Conservation (phyloP, 1,140 invertebrate genomes). For the Micrasema minimum region DNA sequence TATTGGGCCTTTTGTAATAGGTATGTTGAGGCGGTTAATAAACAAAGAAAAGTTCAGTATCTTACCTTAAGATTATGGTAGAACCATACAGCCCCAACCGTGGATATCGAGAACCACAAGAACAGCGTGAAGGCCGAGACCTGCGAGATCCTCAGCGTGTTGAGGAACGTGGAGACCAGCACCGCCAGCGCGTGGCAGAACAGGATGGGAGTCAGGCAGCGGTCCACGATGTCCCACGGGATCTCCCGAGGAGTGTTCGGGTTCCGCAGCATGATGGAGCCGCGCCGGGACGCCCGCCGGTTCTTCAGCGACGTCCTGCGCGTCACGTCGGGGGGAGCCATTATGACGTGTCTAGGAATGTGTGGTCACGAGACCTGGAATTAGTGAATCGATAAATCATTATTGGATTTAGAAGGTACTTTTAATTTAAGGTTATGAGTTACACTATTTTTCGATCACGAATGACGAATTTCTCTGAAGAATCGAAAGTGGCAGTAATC, state of each 20-base stretch:
- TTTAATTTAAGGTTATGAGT: too few relatives aligned
- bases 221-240: constrained; percentile 81
- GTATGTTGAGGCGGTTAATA: too few relatives aligned
- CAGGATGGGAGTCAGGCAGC: constrained; percentile 79
- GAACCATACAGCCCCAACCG: constrained; percentile 78
- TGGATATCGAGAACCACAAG: constrained; percentile 76
- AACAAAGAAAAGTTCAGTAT: too few relatives aligned
- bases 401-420: too few relatives aligned
- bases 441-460: too few relatives aligned
- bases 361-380: background rate
- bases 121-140: constrained; percentile 81
- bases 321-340: constrained; percentile 65
- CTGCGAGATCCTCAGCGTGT: constrained; percentile 76
- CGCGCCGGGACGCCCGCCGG: constrained; percentile 61
- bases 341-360: constrained; percentile 45
- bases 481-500: too few relatives aligned
- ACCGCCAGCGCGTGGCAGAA: constrained; percentile 82
- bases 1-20: too few relatives aligned
- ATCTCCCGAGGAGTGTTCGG: constrained; percentile 66
- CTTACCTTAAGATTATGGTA: constrained; percentile 85
- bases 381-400: too few relatives aligned
- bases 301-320: constrained; percentile 65
- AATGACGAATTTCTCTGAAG: too few relatives aligned
- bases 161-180: constrained; percentile 76
- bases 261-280: constrained; percentile 61